Conservation (phyloP, 1,140 invertebrate species). For the Nasonia vitripennis region DNA sequence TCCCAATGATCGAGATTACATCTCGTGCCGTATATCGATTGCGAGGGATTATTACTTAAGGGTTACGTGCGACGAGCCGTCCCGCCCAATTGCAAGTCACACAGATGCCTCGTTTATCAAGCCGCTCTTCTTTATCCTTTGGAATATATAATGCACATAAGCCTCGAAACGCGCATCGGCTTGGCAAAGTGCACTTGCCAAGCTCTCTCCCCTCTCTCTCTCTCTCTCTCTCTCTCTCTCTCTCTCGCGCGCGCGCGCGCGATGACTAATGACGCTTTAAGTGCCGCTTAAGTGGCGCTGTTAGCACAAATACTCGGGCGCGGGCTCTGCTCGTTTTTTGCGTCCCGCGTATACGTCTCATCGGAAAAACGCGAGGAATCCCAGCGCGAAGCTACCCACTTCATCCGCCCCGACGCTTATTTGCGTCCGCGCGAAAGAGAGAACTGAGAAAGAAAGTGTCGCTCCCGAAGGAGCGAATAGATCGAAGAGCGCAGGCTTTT, state of each 20-base stretch:
- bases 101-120: constrained; percentile 50
- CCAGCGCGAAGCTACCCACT: neutral
- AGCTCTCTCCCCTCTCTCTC: neutral
- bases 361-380: constrained; percentile 16
- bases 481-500: neutral
- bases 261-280: constrained; percentile 54
- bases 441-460: neutral
- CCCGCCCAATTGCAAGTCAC: constrained; percentile 49
- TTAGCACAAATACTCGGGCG: constrained; percentile 42
- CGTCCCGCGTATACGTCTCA: neutral
- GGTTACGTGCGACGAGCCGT: neutral
- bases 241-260: neutral
- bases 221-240: too few relatives aligned
- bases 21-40: neutral
- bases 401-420: neutral
- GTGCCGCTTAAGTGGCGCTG: constrained; percentile 52
- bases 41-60: constrained; percentile 24
- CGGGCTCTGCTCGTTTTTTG: constrained; percentile 3
- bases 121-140: neutral
- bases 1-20: neutral
- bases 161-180: constrained; percentile 17
- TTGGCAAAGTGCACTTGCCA: constrained; percentile 48
- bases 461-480: neutral
- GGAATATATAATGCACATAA: neutral
- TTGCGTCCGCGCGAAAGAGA: constrained; percentile 26